Percentiles rank a stretch among this genome's conserved stretches.
Evolutionary conservation across 2,797 vertebrate species (phyloP).

Genomic region (Chiloscyllium punctatum): DNA sequence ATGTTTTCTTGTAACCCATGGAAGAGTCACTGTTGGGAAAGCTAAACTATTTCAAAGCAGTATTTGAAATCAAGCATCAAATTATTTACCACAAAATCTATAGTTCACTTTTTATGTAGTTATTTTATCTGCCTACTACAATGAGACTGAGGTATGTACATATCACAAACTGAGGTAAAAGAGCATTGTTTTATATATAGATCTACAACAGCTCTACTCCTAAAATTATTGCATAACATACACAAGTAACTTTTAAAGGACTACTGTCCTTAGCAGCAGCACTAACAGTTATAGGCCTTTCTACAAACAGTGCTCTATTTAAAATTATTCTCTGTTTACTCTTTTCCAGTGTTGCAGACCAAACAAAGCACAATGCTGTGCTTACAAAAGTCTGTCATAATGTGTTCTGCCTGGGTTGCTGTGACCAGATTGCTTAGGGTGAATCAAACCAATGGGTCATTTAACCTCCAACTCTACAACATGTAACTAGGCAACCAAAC

Average conservation of each 20-base stretch:
- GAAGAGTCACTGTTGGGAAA: not conserved
- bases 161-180: conserved; percentile 29
- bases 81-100: not conserved
- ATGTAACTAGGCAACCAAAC: not conserved
- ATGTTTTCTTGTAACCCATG: not conserved
- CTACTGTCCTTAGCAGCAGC: not conserved
- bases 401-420: not conserved
- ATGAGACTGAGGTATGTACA: conserved; percentile 1
- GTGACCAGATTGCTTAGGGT: not conserved
- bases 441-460: not conserved
- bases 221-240: conserved; percentile 29
- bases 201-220: conserved; percentile 5
- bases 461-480: not conserved
- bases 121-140: not conserved
- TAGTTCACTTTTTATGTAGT: not conserved
- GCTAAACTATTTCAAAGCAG: not conserved
- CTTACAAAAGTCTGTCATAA: not conserved
- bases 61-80: not conserved
- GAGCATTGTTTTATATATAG: not conserved
- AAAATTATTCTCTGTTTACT: not conserved
- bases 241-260: not conserved
- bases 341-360: not conserved
- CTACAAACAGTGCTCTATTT: conserved; percentile 29
- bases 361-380: not conserved
- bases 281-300: not conserved